Evolutionary conservation across 2,113 vertebrate species (phyloP).

Genomic region (Dipodomys spectabilis): DNA sequence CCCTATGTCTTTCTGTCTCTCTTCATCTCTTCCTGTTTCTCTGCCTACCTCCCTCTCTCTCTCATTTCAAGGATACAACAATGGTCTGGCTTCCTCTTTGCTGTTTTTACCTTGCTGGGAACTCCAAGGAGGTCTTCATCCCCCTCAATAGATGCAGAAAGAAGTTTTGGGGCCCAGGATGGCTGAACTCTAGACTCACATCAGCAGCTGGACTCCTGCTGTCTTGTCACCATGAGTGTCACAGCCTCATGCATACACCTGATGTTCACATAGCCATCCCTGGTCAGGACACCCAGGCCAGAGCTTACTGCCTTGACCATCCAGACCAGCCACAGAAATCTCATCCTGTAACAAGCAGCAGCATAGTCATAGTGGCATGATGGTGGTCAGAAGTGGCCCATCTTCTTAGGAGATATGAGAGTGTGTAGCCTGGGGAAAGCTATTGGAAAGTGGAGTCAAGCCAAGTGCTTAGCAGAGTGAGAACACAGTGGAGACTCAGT

Average conservation of each 20-base stretch:
- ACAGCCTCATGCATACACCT: fast-evolving
- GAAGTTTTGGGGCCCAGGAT: not conserved
- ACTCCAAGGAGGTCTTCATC: not conserved
- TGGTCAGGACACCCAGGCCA: not conserved
- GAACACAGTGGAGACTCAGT: not conserved
- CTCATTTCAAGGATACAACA: not conserved
- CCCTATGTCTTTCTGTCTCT: no score
- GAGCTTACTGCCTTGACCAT: not conserved
- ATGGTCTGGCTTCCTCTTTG: constrained; percentile 56
- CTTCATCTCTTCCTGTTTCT: no score
- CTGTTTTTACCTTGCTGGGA: not conserved
- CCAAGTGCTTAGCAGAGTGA: not conserved
- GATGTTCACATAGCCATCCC: not conserved
- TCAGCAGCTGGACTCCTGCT: not conserved
- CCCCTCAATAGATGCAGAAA: not conserved
- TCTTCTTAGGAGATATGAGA: not conserved
- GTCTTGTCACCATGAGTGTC: not conserved
- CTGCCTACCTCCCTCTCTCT: no score
- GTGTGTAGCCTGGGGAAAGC: not conserved
- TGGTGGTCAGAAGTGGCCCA: not conserved
- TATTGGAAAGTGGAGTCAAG: no score
- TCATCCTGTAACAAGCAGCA: not conserved
- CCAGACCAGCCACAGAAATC: not conserved
- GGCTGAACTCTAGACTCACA: not conserved
- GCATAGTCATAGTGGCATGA: fast-evolving